Conservation (phyloP, 2,797 vertebrate species). For the Tolypeutes matacus region DNA sequence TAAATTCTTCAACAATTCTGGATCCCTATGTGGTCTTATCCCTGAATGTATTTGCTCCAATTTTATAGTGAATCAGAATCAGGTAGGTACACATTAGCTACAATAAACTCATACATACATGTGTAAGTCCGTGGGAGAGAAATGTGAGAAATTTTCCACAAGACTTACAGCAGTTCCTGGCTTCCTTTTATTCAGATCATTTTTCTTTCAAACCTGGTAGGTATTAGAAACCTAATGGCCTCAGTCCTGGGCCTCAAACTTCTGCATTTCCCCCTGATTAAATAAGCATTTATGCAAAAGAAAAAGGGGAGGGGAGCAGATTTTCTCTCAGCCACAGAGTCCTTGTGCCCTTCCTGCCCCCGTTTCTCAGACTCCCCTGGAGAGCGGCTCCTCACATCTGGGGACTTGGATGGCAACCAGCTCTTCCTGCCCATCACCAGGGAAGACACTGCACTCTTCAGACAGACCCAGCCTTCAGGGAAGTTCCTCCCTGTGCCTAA, state of each 20-base stretch:
- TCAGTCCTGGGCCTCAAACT: background rate
- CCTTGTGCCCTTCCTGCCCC: background rate
- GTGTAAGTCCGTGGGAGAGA: background rate
- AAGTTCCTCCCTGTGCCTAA: slow-evolving; percentile 25
- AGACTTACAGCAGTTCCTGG: background rate
- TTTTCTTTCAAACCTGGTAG: background rate
- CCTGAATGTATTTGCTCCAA: background rate
- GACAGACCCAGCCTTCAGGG: background rate
- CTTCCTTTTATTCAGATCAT: slow-evolving; percentile 35
- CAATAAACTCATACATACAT: background rate
- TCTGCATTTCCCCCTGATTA: background rate
- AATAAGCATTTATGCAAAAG: background rate
- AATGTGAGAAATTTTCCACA: background rate
- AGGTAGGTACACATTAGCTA: background rate
- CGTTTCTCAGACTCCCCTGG: background rate
- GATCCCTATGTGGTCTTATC: background rate
- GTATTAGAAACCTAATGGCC: background rate
- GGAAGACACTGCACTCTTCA: background rate
- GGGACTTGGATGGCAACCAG: background rate
- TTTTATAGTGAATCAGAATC: slow-evolving; percentile 8
- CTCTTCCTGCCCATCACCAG: background rate
- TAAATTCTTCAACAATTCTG: background rate
- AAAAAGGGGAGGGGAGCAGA: background rate
- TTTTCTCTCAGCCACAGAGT: background rate
- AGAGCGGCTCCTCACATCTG: too few species aligned